Percentiles rank a stretch among this genome's conserved stretches.
Conservation (phyloP, 2,888 invertebrate genomes). For the Reticulitermes lucifugus region DNA sequence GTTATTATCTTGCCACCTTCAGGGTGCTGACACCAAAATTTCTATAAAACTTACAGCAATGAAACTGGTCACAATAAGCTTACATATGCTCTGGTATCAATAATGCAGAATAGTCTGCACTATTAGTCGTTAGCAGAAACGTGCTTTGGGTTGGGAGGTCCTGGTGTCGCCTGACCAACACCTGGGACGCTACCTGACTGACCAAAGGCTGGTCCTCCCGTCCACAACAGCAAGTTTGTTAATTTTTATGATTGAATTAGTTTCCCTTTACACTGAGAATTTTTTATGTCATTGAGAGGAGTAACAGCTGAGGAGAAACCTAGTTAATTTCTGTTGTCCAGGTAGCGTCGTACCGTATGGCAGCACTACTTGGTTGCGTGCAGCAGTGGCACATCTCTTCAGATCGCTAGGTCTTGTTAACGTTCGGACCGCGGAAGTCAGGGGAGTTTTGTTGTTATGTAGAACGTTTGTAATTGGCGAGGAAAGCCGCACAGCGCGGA, state of each 20-base stretch:
- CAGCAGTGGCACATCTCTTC: background rate
- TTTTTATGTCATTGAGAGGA: background rate
- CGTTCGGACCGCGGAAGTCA: too few species aligned
- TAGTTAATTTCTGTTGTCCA: conserved; percentile 7
- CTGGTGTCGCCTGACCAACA: background rate
- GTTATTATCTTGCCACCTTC: too few species aligned
- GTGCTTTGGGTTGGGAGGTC: too few species aligned
- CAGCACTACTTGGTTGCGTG: background rate
- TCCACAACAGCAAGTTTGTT: background rate
- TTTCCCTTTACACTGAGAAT: background rate
- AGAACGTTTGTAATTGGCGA: too few species aligned
- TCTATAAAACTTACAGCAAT: too few species aligned
- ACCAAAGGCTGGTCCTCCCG: background rate
- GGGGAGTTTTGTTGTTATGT: too few species aligned
- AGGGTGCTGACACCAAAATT: too few species aligned
- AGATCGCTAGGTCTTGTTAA: background rate
- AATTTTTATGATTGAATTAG: conserved; percentile 1
- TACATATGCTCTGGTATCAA: too few species aligned
- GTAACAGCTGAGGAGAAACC: conserved; percentile 12
- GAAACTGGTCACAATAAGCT: too few species aligned
- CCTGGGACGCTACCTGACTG: background rate
- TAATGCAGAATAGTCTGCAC: too few species aligned
- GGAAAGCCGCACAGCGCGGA: too few species aligned
- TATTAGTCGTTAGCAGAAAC: too few species aligned
- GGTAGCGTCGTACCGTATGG: background rate